A percentile compares a stretch with the other conserved stretches of the same genome.
These are phyloP conservation scores for Pecten maximus DNA, from an alignment of 2,888 invertebrate genomes.

Conservation along the genomic window DNA sequence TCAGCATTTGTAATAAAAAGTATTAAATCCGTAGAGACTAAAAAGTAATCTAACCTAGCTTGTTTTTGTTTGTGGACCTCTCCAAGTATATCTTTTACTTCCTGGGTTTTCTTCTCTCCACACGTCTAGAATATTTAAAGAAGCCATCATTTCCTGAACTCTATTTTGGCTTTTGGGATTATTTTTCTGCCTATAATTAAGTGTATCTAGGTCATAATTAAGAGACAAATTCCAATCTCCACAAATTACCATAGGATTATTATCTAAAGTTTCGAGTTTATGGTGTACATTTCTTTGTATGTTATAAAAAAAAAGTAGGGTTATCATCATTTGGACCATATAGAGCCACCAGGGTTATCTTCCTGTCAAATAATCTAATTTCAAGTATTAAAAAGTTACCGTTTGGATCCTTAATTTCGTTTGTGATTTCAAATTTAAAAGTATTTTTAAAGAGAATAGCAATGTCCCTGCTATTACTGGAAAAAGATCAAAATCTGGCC, in stretches of 20 bases:
- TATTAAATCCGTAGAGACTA: too few relatives aligned
- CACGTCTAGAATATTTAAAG: not conserved
- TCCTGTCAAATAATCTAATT: not conserved
- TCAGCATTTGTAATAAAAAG: too few relatives aligned
- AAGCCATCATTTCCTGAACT: slow-evolving; percentile 27
- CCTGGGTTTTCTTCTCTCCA: slow-evolving; percentile 32
- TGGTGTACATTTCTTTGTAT: slow-evolving; percentile 33
- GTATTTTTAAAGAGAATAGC: slow-evolving; percentile 45
- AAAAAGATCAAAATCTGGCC: too few relatives aligned
- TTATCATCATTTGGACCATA: slow-evolving; percentile 43
- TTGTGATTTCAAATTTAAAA: slow-evolving; percentile 36
- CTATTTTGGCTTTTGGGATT: slow-evolving; percentile 36
- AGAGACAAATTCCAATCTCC: slow-evolving; percentile 10
- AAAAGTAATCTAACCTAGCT: too few relatives aligned
- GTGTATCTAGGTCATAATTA: slow-evolving; percentile 37
- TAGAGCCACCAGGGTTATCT: not conserved
- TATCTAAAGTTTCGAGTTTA: too few relatives aligned
- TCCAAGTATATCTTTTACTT: slow-evolving; percentile 36
- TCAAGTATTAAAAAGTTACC: slow-evolving; percentile 44
- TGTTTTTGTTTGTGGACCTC: too few relatives aligned
- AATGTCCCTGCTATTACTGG: slow-evolving; percentile 41
- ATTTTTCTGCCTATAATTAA: slow-evolving; percentile 37
- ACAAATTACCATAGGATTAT: too few relatives aligned
- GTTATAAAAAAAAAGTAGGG: slow-evolving; percentile 27
- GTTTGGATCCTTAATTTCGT: slow-evolving; percentile 34